Evolutionary conservation across 2,113 vertebrate genomes (phyloP), one percentile per base, ranked within the genome.

Genomic region (Sapayoa aenigma): DNA sequence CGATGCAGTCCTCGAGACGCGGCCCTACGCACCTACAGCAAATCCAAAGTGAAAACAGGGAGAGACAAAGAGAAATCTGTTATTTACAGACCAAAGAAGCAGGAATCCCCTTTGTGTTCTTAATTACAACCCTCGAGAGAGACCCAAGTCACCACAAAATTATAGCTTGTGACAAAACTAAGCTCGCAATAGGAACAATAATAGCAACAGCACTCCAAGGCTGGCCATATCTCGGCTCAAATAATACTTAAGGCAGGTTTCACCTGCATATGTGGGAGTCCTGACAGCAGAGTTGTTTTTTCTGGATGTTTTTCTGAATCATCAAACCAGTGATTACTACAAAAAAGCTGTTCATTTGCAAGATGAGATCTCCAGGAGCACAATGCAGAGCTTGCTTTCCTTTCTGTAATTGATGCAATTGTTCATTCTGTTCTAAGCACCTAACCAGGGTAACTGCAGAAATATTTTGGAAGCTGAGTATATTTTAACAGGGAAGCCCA

Each of bases 1-100:
- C 99, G 41, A 99, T 98, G 97, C 99, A 99, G 98, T 99, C 99
- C 97, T 99, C 99, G 37, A 99, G 97, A 82, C 98, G 98, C 5
- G 99, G 98, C 96, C 99, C 99, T 95, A 98, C 91, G 97, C 99
- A 99, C 98, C 99, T 99, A 98, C 85, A 98, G 97, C 93, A 96
- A 77, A 96, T 87, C 77, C 90, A 92, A 31, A 90, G 89, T 81
- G 90, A 93, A 82, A 93, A 95, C 15, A 86, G 89, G 82, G 91
- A 97, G 85, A 98, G 47, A 97, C 7, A 97, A 98, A 95, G 96
- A 89, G 91, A 91, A 94, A 94, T n/a, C 17, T 22, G 93, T 76
- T 96, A 97, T 84, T 77, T 46, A 68, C 58, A 46, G 19, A 46
- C 21, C 37, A 14, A 8, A 66, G 23, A 8, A 59, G 35, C 49